Evolutionary conservation across 2,797 vertebrate species (phyloP), one percentile per base, ranked within the genome.

Genomic region (Cyprinella venusta): DNA sequence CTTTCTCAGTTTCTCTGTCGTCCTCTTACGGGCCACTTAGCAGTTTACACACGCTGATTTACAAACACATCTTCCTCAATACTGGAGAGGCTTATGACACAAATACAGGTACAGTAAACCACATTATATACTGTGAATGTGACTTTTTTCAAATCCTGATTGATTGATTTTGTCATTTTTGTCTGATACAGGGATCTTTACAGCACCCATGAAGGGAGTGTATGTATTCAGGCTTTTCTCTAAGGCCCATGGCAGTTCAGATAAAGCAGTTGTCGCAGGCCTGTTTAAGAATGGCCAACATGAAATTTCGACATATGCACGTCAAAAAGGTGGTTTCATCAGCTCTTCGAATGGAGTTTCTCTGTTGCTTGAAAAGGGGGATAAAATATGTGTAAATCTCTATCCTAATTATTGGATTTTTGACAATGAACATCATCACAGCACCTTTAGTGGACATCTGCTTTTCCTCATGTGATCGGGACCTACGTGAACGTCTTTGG

Each of bases 401-500:
- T 84, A 86, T 36, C 9, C 68, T 38, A 74, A 40, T n/a, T 45
- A 26, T 8, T 70, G 75, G 54, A 82, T 84, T 63, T 82, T 79
- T 52, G 79, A 84, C 64, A 85, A 87, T 18, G 83, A 76, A 52
- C 79, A 85, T 5, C 83, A 87, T 79, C 86, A 87, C 70, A 87
- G 86, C 83, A 81, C 86, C 15, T 87, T 87, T 16, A 85, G 83
- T n/a, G 83, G 86, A 48, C 76, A 84, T 16, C 76, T 87, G 40
- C 85, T 86, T 33, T 86, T 86, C 40, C 56, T 68, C 8, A 16
- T 82, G 85, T 86, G 42, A 72, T 63, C 26, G 2, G 4, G 30
- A 21, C 19, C 5, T 36, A 42, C 15, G 19, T 3, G 16, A 12
- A 24, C 8, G 63, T 24, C 0, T 56, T 56, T 36, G 18, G 7